phyloP scores from a whole-genome alignment of 2,113 vertebrate species.

The Anguilla japonica region DNA sequence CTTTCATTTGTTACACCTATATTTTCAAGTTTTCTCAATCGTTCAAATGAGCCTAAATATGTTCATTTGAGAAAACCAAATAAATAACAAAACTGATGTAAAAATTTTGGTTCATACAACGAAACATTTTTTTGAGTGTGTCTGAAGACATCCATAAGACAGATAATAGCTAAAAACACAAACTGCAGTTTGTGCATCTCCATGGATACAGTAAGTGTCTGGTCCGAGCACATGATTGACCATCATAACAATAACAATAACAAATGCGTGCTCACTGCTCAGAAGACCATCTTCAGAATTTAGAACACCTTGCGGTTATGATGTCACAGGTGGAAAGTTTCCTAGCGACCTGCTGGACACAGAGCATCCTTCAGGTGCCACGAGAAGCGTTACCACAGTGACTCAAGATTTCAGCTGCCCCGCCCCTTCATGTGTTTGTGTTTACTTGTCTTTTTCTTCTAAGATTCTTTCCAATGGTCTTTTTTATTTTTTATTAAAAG shows the following conservation, averaged over 20 bases:
- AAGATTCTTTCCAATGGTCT: too few species aligned
- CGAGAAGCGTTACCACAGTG: not conserved
- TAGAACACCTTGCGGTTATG: not conserved
- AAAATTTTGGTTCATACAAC: too few species aligned
- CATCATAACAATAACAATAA: not conserved
- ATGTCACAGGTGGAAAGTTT: not conserved
- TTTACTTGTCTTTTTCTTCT: not conserved
- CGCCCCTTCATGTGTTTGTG: not conserved
- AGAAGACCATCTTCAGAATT: not conserved
- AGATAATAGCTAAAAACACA: too few species aligned
- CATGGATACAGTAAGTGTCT: too few species aligned
- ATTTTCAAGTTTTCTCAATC: too few species aligned
- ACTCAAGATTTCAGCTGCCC: not conserved
- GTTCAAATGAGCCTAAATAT: too few species aligned
- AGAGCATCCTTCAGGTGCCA: not conserved
- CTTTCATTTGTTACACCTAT: too few species aligned
- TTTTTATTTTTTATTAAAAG: not conserved
- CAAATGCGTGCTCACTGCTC: not conserved
- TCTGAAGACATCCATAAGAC: too few species aligned
- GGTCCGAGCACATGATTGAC: not conserved
- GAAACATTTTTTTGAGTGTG: too few species aligned
- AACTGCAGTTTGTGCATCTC: too few species aligned
- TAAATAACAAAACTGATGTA: too few species aligned
- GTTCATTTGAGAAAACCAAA: too few species aligned
- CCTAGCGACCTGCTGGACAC: not conserved